Conservation (phyloP, 2,113 vertebrate genomes). For the Pedionomus torquatus region DNA sequence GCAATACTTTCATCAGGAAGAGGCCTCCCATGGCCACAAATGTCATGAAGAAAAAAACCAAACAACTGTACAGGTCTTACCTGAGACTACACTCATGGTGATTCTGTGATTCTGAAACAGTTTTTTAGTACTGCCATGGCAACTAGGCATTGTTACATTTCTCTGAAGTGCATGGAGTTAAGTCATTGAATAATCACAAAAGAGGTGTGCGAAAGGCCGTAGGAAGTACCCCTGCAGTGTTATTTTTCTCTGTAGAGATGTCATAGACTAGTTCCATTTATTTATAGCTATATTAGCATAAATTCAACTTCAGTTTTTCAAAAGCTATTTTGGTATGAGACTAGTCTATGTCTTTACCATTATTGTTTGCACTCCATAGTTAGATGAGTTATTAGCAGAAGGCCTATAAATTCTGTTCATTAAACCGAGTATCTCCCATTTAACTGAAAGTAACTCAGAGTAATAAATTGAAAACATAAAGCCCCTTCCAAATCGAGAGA, state of each 20-base stretch:
- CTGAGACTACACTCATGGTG: neutral
- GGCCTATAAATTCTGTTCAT: neutral
- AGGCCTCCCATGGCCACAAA: rapidly evolving
- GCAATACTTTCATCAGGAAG: neutral
- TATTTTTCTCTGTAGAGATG: neutral
- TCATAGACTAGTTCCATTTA: neutral
- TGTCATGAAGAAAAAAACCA: neutral
- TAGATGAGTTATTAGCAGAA: neutral
- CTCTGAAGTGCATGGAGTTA: neutral
- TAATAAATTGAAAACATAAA: neutral
- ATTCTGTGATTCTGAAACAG: neutral
- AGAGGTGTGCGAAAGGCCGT: neutral
- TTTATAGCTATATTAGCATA: neutral
- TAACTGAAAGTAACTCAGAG: neutral
- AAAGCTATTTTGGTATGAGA: neutral
- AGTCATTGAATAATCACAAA: neutral
- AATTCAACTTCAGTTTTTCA: neutral
- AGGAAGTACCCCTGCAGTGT: neutral
- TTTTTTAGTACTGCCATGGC: neutral
- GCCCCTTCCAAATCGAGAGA: neutral
- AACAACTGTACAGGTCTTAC: neutral
- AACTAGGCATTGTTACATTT: neutral
- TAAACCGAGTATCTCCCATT: neutral
- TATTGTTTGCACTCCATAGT: neutral
- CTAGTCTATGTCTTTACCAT: neutral